Percentiles rank a stretch among this genome's conserved stretches.
phyloP scores from a whole-genome alignment of 2,797 vertebrate species.

The Epinephelus coioides region DNA sequence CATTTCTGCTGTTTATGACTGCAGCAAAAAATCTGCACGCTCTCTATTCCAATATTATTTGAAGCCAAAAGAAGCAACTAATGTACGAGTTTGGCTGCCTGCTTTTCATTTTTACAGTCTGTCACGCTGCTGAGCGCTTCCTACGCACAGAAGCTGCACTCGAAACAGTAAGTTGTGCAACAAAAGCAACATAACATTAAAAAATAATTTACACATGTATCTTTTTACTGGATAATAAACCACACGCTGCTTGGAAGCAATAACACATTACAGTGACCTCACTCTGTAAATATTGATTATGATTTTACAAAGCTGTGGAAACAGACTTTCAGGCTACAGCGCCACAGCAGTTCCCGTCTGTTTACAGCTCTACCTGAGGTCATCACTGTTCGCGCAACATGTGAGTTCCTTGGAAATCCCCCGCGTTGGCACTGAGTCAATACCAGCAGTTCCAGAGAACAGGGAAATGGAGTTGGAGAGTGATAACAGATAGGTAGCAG shows the following conservation, averaged over 20 bases:
- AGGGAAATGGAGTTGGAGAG: slow-evolving; percentile 32
- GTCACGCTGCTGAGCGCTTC: not conserved
- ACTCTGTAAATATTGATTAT: slow-evolving; percentile 6
- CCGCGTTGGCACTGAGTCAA: slow-evolving; percentile 43
- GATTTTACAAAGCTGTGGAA: slow-evolving; percentile 5
- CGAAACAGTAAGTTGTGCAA: not conserved
- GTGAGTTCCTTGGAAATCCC: slow-evolving; percentile 59
- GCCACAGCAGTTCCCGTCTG: slow-evolving; percentile 55
- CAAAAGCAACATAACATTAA: not conserved
- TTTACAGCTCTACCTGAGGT: slow-evolving; percentile 51
- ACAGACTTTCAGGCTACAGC: slow-evolving; percentile 22
- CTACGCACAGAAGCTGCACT: not conserved
- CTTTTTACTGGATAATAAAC: not conserved
- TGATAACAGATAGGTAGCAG: slow-evolving; percentile 58
- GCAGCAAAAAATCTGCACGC: not conserved
- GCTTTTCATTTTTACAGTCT: not conserved
- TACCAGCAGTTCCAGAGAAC: slow-evolving; percentile 35
- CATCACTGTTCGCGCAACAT: slow-evolving; percentile 8
- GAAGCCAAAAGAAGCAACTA: not conserved
- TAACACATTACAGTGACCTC: not conserved
- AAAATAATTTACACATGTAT: too few species aligned
- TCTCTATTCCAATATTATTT: not conserved
- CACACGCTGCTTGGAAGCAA: not conserved
- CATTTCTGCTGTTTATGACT: not conserved
- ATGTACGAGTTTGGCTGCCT: not conserved